Conservation (phyloP, 2,797 vertebrate species). For the Taeniopygia guttata region DNA sequence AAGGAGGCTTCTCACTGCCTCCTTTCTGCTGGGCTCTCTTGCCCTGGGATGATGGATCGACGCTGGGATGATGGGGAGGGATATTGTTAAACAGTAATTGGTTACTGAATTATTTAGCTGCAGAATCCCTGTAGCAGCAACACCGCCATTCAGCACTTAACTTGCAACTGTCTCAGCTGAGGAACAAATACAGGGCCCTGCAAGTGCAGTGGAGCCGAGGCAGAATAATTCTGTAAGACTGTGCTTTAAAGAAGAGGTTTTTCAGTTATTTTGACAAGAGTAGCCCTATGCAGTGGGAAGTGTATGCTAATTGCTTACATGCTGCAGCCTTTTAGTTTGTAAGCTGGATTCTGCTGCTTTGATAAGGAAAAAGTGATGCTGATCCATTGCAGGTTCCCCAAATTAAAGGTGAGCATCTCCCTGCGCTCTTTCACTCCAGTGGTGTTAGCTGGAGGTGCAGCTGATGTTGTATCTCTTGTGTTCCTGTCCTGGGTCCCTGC, state of each 20-base stretch:
- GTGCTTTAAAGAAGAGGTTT: neutral
- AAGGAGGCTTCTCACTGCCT: neutral
- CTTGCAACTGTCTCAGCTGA: slow-evolving; percentile 6
- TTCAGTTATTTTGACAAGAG: neutral
- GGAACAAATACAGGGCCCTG: neutral
- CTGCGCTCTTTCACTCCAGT: neutral
- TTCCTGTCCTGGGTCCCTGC: neutral
- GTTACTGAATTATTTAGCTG: slow-evolving; percentile 66
- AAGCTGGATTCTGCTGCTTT: neutral
- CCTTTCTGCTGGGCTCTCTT: neutral
- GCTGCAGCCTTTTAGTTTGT: neutral
- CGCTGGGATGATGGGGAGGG: neutral
- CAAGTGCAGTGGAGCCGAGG: neutral
- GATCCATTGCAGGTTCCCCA: neutral
- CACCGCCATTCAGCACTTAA: neutral
- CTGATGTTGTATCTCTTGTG: neutral
- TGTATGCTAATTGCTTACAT: neutral
- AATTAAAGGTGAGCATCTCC: neutral
- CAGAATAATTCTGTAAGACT: neutral
- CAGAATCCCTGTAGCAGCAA: neutral
- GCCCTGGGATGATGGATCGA: neutral
- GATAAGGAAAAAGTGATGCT: neutral
- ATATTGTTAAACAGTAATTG: slow-evolving; percentile 52
- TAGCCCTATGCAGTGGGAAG: neutral
- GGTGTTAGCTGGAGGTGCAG: neutral